Conservation (phyloP, 2,797 vertebrate species). For the Coregonus ussuriensis region DNA sequence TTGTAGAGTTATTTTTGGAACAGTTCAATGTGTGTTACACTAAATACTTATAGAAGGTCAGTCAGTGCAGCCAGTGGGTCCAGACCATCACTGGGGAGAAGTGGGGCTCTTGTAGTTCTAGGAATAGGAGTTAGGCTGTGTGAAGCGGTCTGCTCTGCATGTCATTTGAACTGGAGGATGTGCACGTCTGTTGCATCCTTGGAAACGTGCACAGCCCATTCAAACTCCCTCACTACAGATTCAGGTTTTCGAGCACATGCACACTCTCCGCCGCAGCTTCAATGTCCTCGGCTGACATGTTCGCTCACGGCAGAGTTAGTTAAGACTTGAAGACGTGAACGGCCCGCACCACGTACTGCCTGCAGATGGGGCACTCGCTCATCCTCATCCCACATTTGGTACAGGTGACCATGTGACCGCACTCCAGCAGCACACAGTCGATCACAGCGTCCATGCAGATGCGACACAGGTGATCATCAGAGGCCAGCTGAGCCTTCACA, state of each 20-base stretch:
- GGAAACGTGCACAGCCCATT: constrained; percentile 43
- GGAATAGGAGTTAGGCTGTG: constrained; percentile 30
- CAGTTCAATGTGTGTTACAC: constrained; percentile 3
- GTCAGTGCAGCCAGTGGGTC: constrained; percentile 4
- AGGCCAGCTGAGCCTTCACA: constrained; percentile 83
- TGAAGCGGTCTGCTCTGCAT: constrained; percentile 50
- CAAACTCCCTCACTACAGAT: constrained; percentile 46
- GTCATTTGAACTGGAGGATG: constrained; percentile 13
- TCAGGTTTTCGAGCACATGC: constrained; percentile 32
- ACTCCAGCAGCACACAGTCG: constrained; percentile 96
- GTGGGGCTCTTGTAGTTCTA: constrained; percentile 28
- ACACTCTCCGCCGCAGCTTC: constrained; percentile 8
- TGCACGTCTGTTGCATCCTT: constrained; percentile 51
- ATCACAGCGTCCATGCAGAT: constrained; percentile 99
- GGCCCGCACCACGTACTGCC: constrained; percentile 94
- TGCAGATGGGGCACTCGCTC: constrained; percentile 98
- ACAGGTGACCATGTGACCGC: constrained; percentile 99
- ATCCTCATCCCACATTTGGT: constrained; percentile 98
- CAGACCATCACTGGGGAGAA: constrained; percentile 21
- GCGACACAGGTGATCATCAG: constrained; percentile 92
- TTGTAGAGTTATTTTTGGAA: neutral
- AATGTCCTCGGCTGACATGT: constrained; percentile 5
- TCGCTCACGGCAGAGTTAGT: constrained; percentile 16
- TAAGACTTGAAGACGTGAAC: constrained; percentile 96
- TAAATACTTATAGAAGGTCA: constrained; percentile 17